Conservation (phyloP, 2,888 invertebrate genomes). For the Caenorhabditis afra region DNA sequence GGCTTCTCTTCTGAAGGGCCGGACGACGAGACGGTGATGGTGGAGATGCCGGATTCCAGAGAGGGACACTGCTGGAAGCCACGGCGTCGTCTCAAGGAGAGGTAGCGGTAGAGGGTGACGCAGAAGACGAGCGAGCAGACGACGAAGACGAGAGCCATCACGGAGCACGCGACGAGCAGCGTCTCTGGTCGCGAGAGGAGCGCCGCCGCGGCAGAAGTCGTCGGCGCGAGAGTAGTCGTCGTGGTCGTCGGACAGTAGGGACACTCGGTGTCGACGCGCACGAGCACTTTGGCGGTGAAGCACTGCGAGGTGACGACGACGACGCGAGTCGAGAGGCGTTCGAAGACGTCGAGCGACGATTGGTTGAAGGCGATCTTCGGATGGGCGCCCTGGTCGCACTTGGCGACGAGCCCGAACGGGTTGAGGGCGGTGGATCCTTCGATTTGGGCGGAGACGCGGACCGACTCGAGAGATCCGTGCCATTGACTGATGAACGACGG, state of each 20-base stretch:
- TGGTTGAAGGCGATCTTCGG: slow-evolving; percentile 41
- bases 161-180: neutral
- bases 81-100: slow-evolving; percentile 1
- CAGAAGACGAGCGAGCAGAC: neutral
- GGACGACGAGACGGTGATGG: neutral
- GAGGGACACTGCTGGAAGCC: slow-evolving; percentile 28
- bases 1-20: neutral
- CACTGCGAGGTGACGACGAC: slow-evolving; percentile 43
- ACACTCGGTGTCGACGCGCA: slow-evolving; percentile 43
- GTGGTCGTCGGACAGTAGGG: slow-evolving; percentile 49
- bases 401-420: slow-evolving; percentile 47
- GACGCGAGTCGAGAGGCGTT: slow-evolving; percentile 27
- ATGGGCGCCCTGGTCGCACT: slow-evolving; percentile 52
- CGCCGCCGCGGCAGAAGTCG: neutral
- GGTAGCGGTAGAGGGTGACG: slow-evolving; percentile 6
- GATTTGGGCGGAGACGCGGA: slow-evolving; percentile 35
- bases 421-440: slow-evolving; percentile 46
- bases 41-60: slow-evolving; percentile 40
- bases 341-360: slow-evolving; percentile 16
- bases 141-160: neutral
- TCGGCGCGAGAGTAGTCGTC: neutral
- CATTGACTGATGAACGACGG: slow-evolving; percentile 49
- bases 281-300: slow-evolving; percentile 42
- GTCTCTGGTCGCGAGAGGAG: slow-evolving; percentile 8
- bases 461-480: slow-evolving; percentile 17